These are phyloP conservation scores for Campylomormyrus tamandua DNA, from an alignment of 2,113 vertebrate genomes.

Conservation along the genomic window DNA sequence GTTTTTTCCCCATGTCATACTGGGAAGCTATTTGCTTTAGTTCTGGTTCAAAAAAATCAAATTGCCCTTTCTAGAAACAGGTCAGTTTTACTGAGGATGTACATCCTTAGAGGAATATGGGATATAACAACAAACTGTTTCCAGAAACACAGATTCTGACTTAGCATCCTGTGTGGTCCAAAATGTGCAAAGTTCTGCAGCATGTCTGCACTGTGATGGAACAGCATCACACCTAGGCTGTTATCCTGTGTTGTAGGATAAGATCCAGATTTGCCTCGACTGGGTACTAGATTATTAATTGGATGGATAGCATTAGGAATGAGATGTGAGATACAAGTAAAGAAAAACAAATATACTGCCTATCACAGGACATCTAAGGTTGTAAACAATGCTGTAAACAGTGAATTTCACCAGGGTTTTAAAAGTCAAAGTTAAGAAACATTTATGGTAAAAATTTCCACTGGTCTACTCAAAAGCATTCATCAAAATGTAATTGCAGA, in stretches of 20 bases:
- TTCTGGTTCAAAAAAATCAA: not conserved
- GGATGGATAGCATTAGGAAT: not conserved
- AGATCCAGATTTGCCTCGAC: not conserved
- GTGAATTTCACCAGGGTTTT: not conserved
- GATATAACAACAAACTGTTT: not conserved
- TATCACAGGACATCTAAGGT: not conserved
- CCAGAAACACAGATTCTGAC: not conserved
- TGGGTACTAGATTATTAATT: not conserved
- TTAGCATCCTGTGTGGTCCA: not conserved
- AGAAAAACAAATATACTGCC: not conserved
- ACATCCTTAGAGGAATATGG: not conserved
- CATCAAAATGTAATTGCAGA: not conserved
- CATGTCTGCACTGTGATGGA: not conserved
- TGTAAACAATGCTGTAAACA: not conserved
- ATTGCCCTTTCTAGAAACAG: not conserved
- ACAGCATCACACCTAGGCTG: not conserved
- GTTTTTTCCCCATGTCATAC: not conserved
- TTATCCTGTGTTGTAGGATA: not conserved
- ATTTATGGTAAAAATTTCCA: constrained; percentile 1
- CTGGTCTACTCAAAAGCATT: not conserved
- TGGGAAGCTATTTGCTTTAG: not conserved
- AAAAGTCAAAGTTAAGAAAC: not conserved
- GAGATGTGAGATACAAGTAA: not conserved
- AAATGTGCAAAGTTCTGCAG: not conserved
- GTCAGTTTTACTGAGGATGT: not conserved